Conservation (phyloP, 2,888 invertebrate genomes). For the Anoncus sp. region DNA sequence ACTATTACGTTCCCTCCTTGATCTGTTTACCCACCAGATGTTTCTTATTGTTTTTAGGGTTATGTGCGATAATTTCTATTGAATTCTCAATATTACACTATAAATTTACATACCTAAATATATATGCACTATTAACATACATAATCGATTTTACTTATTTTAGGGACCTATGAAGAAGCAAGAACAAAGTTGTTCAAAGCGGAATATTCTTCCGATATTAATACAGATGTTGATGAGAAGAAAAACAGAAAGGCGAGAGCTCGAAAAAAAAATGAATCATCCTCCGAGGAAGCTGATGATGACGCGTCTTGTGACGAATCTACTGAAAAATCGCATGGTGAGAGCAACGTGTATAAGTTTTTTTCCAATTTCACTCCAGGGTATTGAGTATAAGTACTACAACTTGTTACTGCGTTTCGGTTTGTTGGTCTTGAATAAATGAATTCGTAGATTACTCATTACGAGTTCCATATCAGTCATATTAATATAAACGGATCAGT, state of each 20-base stretch:
- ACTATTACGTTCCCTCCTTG: slow-evolving; percentile 3
- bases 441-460: slow-evolving; percentile 19
- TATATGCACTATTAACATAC: slow-evolving; percentile 13
- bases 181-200: slow-evolving; percentile 35
- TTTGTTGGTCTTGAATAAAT: slow-evolving; percentile 25
- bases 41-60: neutral
- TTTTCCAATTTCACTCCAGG: slow-evolving; percentile 21
- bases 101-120: too few species aligned
- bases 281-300: slow-evolving; percentile 31
- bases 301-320: slow-evolving; percentile 26
- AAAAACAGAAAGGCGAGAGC: slow-evolving; percentile 37
- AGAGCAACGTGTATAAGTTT: slow-evolving; percentile 32
- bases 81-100: too few species aligned
- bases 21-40: neutral
- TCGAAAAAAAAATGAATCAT: slow-evolving; percentile 33
- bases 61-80: slow-evolving; percentile 11
- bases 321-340: slow-evolving; percentile 24
- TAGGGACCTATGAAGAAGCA: slow-evolving; percentile 36
- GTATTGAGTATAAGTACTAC: slow-evolving; percentile 30
- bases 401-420: slow-evolving; percentile 19
- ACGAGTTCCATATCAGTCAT: slow-evolving; percentile 24
- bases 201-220: slow-evolving; percentile 36
- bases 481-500: slow-evolving; percentile 24
- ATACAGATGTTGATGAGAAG: slow-evolving; percentile 40
- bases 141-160: slow-evolving; percentile 17